Evolutionary conservation across 2,888 invertebrate genomes (phyloP), one percentile per base, ranked within the genome.

Genomic region (Machimus atricapillus): DNA sequence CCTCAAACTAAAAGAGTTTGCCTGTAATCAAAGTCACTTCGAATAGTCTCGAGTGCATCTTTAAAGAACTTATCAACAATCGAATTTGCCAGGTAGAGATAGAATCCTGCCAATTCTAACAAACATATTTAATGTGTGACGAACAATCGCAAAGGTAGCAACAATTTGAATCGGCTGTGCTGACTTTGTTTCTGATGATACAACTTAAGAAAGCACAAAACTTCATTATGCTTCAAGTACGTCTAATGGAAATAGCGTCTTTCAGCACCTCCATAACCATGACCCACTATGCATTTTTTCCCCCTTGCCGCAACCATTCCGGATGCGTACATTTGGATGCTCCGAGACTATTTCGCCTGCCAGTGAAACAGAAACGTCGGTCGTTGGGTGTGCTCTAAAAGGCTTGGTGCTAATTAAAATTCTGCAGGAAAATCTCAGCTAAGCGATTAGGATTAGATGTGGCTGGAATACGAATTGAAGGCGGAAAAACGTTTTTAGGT

Each of bases 391-490:
- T 27, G 66, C 66, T 66, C 12, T 23, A 27, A 66, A 66, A 66
- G 66, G 23, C 14, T 66, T 66, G 23, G 19, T 66, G 16, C 58
- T 73, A 40, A 83, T 83, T 83, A 83, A 73, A 66, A 83, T 83
- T 66, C 83, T 40, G 19, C 27, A 52, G 40, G 58, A 83, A 81
- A 52, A 81, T 27, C 19, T 56, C 27, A 81, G 12, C 8, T 27
- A 66, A 79, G 40, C 40, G 27, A 83, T 27, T 40, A 40, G 43
- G 27, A 40, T 19, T 83, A n/a, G 7, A 66, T 31, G 31, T 73
- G 83, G 14, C 23, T 43, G 40, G 73, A 83, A 83, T 83, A 37
- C 73, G 14, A 83, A 73, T 66, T 83, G 23, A 83, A 83, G 19
- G 73, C 58, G 43, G 43, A 83, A 83, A n/a, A 81, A 14, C 66